Percentiles rank a stretch among this genome's conserved stretches.
Conservation (phyloP, 2,797 vertebrate species). For the Tenualosa ilisha region DNA sequence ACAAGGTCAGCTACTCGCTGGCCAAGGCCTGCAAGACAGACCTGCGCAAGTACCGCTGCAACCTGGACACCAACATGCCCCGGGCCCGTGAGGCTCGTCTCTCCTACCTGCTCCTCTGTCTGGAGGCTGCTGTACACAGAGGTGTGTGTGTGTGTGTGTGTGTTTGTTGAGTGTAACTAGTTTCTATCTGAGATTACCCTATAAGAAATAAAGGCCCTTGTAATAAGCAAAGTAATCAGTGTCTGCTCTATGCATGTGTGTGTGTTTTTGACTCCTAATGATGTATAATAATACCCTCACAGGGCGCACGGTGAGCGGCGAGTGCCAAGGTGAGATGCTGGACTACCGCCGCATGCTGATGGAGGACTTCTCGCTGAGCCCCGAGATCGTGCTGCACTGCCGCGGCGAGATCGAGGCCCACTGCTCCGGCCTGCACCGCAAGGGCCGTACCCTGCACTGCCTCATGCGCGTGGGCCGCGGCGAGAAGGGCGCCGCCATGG, state of each 20-base stretch:
- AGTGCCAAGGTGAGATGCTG: slow-evolving; percentile 98
- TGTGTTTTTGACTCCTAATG: background rate
- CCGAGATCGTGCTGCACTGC: slow-evolving; percentile 95
- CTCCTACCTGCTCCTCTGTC: slow-evolving; percentile 92
- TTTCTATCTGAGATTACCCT: background rate
- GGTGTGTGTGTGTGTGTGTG: slow-evolving; percentile 66
- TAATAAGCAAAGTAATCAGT: background rate
- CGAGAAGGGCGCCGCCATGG: slow-evolving; percentile 81
- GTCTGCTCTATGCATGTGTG: slow-evolving; percentile 73
- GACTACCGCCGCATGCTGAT: slow-evolving; percentile 98
- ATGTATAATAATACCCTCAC: background rate
- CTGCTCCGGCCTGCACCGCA: slow-evolving; percentile 93
- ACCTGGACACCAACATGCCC: slow-evolving; percentile 86
- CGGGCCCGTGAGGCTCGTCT: slow-evolving; percentile 91
- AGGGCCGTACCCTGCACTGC: slow-evolving; percentile 94
- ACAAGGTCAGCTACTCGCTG: slow-evolving; percentile 97
- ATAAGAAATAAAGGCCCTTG: background rate
- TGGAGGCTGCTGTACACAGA: slow-evolving; percentile 93
- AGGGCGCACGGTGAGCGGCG: slow-evolving; percentile 91
- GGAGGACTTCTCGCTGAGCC: slow-evolving; percentile 97
- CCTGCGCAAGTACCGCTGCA: slow-evolving; percentile 92
- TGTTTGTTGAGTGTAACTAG: background rate
- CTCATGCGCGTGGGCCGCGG: slow-evolving; percentile 91
- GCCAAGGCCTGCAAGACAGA: slow-evolving; percentile 95
- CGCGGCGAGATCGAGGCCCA: slow-evolving; percentile 91